These are phyloP conservation scores for Brachionus calyciflorus DNA, from an alignment of 1,140 invertebrate species.

Conservation along the genomic window DNA sequence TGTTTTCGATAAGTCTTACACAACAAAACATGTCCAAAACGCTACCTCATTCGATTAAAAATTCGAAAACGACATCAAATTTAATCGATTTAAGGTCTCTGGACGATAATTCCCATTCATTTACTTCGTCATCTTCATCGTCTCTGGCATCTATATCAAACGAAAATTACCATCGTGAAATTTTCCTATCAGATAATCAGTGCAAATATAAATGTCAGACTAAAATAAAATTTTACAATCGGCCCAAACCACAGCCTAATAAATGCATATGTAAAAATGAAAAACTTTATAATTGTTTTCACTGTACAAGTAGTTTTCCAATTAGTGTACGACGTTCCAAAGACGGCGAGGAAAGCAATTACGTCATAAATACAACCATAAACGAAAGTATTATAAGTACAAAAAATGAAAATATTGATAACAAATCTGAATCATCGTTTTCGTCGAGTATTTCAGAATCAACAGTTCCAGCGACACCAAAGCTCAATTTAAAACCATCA, in stretches of 20 bases:
- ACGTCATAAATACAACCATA: neutral
- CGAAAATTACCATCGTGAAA: neutral
- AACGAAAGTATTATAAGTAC: no score
- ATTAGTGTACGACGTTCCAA: constrained; percentile 32
- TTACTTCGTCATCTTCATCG: neutral
- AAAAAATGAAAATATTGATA: neutral
- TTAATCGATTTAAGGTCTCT: no score
- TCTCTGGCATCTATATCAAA: neutral
- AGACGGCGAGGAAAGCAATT: constrained; percentile 16
- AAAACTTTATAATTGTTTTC: constrained; percentile 7
- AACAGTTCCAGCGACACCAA: neutral
- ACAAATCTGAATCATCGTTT: neutral
- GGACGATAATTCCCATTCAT: neutral
- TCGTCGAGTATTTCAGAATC: no score
- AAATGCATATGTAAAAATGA: constrained; percentile 26
- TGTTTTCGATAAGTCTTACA: neutral
- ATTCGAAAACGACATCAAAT: no score
- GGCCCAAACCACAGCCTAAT: neutral
- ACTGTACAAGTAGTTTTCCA: constrained; percentile 31
- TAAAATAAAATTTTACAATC: constrained; percentile 22
- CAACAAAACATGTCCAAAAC: neutral
- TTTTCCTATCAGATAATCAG: neutral
- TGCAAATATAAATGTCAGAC: neutral
- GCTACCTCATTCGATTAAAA: no score
- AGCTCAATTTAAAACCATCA: neutral